Evolutionary conservation across 2,888 invertebrate genomes (phyloP).

Genomic region (Syrphus vitripennis): DNA sequence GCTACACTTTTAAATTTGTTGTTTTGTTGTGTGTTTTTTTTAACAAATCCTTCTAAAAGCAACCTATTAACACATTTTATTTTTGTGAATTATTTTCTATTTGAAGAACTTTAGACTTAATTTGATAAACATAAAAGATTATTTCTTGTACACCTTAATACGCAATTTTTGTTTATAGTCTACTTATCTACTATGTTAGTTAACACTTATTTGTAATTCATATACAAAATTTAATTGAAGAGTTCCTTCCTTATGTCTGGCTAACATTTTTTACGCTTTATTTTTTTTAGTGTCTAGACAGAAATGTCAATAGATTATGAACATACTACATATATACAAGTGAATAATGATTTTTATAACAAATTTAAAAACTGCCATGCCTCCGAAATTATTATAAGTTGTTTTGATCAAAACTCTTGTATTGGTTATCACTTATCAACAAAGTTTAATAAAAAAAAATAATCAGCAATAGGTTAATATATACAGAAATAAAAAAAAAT

Average conservation of each 20-base stretch:
- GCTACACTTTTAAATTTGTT: no score
- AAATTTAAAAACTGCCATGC: not conserved
- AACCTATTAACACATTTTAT: no score
- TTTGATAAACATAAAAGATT: not conserved
- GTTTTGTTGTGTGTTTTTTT: no score
- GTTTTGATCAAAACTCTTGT: not conserved
- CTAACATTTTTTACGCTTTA: no score
- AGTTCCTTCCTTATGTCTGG: not conserved
- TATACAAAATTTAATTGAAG: no score
- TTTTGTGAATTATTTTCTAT: not conserved
- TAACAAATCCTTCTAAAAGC: no score
- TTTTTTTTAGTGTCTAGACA: slow-evolving; percentile 5
- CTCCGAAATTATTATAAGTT: not conserved
- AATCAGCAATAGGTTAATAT: not conserved
- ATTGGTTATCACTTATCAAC: not conserved
- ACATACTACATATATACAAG: not conserved
- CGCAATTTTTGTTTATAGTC: not conserved
- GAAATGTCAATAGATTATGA: slow-evolving; percentile 13
- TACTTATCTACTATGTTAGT: not conserved
- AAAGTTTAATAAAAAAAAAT: not conserved
- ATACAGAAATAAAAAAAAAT: not conserved
- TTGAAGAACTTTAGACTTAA: not conserved
- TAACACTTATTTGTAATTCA: not conserved
- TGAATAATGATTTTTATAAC: not conserved
- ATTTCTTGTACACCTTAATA: not conserved